Percentiles rank a stretch among this genome's conserved stretches.
phyloP scores from a whole-genome alignment of 2,888 invertebrate genomes.

The Agrenia bidenticulata region DNA sequence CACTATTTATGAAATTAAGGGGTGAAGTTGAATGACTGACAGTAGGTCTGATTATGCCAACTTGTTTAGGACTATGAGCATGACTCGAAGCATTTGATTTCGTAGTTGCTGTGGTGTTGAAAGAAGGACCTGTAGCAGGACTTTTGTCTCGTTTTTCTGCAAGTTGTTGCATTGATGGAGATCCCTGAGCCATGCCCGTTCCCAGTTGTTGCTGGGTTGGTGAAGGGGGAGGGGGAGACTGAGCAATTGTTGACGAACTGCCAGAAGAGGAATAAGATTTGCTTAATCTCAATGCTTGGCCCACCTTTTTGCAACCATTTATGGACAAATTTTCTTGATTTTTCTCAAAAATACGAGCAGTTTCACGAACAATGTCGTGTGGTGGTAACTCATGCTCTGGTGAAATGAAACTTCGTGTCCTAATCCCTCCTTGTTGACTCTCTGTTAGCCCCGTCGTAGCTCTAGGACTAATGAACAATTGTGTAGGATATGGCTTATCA shows the following conservation, averaged over 20 bases:
- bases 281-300: slow-evolving; percentile 47
- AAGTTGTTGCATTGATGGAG: slow-evolving; percentile 40
- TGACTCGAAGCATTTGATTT: slow-evolving; percentile 24
- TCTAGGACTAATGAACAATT: slow-evolving; percentile 27
- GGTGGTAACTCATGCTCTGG: slow-evolving; percentile 77
- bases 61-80: slow-evolving; percentile 57
- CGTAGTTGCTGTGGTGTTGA: slow-evolving; percentile 19
- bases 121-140: slow-evolving; percentile 15
- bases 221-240: slow-evolving; percentile 49
- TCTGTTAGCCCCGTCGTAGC: slow-evolving; percentile 17
- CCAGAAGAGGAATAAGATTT: slow-evolving; percentile 31
- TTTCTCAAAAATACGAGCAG: slow-evolving; percentile 79
- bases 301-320: slow-evolving; percentile 37
- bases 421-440: slow-evolving; percentile 42
- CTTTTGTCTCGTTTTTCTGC: slow-evolving; percentile 45
- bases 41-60: slow-evolving; percentile 61
- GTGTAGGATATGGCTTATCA: slow-evolving; percentile 33
- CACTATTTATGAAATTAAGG: slow-evolving; percentile 9
- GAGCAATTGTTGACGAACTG: slow-evolving; percentile 30
- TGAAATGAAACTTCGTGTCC: slow-evolving; percentile 40
- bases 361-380: slow-evolving; percentile 82
- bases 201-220: slow-evolving; percentile 44
- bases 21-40: slow-evolving; percentile 51
- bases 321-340: slow-evolving; percentile 54
- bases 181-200: slow-evolving; percentile 36